These are phyloP conservation scores for Sinocyclocheilus anshuiensis DNA, from an alignment of 2,113 vertebrate genomes.

Conservation along the genomic window DNA sequence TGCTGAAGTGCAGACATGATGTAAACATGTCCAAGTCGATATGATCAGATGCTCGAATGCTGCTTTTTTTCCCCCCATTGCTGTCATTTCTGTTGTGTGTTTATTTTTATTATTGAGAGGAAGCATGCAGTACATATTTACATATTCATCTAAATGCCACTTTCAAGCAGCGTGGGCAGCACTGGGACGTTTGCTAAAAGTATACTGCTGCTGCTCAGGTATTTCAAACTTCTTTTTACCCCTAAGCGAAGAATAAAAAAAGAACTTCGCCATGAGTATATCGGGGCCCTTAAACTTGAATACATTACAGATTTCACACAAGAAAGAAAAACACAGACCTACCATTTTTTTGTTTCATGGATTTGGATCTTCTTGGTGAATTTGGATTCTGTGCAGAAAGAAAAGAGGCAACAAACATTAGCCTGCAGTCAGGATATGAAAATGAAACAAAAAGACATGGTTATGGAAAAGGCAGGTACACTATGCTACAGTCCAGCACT, in stretches of 20 bases:
- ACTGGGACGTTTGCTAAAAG: neutral
- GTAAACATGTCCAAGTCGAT: neutral
- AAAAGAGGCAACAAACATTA: slow-evolving; percentile 15
- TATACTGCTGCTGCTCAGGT: neutral
- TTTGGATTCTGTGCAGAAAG: slow-evolving; percentile 87
- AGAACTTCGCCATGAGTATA: neutral
- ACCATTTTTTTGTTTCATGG: slow-evolving; percentile 97
- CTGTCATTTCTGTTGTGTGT: neutral
- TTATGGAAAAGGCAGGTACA: neutral
- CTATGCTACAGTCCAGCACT: neutral
- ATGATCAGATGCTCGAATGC: neutral
- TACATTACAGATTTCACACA: neutral
- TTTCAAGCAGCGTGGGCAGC: neutral
- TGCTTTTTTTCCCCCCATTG: neutral
- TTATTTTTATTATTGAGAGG: neutral
- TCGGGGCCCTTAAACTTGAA: neutral
- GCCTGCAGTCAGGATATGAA: neutral
- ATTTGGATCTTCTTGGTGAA: slow-evolving; percentile 96
- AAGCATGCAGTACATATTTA: neutral
- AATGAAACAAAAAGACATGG: neutral
- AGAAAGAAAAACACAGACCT: slow-evolving; percentile 61
- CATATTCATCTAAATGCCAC: neutral
- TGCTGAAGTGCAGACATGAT: too few relatives aligned
- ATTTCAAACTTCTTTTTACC: neutral
- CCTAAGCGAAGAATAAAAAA: neutral